Evolutionary conservation across 1,140 invertebrate species (phyloP), one percentile per base, ranked within the genome.

Genomic region (Papilio aristodemus): DNA sequence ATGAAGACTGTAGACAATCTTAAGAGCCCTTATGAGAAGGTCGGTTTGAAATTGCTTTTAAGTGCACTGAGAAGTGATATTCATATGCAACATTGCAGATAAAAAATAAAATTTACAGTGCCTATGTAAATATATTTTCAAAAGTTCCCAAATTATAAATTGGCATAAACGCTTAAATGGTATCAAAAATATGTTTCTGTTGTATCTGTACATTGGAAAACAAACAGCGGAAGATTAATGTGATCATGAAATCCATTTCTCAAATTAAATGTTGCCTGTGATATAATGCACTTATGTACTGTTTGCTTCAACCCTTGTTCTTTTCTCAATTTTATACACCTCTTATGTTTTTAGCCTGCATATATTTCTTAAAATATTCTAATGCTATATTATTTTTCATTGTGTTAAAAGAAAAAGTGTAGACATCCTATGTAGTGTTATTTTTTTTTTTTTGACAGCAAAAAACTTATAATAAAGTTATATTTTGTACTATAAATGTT

Each of bases 21-120:
- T 84, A 90, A 90, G 86, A 90, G 86, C 80, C 78, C 83, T 85
- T 89, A 83, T 74, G 87, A 75, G 77, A 88, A 90, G 89, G 89
- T 91, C 84, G 77, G 89, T 91, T 67, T 66, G 68, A 73, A 71
- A 75, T 66, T 70, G 78, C 71, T 71, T 79, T 74, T 76, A 73
- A 70, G 78, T 73, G 72, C 80, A 79, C 76, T 74, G 69, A 72
- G 70, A 71, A 58, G 71, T 64, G 58, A 64, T 77, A 77, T 84
- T 84, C 84, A 85, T 84, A 81, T 79, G 84, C 84, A 85, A 87
- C 78, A 83, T 81, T 60, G 67, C 32, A 57, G n/a, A n/a, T n/a
- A n/a, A n/a, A n/a, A n/a, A n/a, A n/a, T n/a, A n/a, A 39, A 58
- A 67, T 43, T 59, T 60, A 54, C 11, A 63, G 59, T 62, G 59